phyloP scores from a whole-genome alignment of 2,888 invertebrate species.

The Xanthia togata region DNA sequence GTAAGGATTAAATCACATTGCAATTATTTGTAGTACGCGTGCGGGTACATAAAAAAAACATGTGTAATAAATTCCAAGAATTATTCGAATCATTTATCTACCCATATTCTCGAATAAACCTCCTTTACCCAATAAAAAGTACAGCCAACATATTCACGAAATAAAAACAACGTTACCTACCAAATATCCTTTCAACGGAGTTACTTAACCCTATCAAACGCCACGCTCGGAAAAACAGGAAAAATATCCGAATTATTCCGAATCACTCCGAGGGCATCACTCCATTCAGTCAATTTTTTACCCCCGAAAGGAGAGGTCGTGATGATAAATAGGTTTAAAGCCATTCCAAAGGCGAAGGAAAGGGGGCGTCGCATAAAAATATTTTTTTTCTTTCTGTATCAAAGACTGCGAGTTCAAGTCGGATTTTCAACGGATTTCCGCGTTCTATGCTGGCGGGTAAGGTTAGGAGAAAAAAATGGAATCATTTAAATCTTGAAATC shows the following conservation, averaged over 20 bases:
- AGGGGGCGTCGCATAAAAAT: conserved; percentile 70
- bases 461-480: conserved; percentile 47
- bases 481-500: not conserved
- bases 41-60: conserved; percentile 5
- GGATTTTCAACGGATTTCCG: conserved; percentile 74
- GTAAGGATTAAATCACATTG: not conserved
- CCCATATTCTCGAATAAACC: conserved; percentile 3
- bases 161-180: conserved; percentile 35
- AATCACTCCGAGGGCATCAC: conserved; percentile 53
- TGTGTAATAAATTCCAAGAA: not conserved
- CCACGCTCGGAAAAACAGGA: conserved; percentile 41
- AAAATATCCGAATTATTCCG: conserved; percentile 57
- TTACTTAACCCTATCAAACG: conserved; percentile 55
- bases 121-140: conserved; percentile 14
- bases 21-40: not conserved
- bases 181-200: conserved; percentile 6
- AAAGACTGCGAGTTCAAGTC: conserved; percentile 74
- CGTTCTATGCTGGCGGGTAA: conserved; percentile 58
- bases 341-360: conserved; percentile 65
- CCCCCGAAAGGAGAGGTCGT: conserved; percentile 57
- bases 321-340: conserved; percentile 77
- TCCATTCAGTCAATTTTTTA: conserved; percentile 57
- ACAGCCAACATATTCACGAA: conserved; percentile 29
- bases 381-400: conserved; percentile 72
- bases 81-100: conserved; percentile 36